Evolutionary conservation across 2,113 vertebrate species (phyloP), one percentile per base, ranked within the genome.

Genomic region (Casuarius casuarius): DNA sequence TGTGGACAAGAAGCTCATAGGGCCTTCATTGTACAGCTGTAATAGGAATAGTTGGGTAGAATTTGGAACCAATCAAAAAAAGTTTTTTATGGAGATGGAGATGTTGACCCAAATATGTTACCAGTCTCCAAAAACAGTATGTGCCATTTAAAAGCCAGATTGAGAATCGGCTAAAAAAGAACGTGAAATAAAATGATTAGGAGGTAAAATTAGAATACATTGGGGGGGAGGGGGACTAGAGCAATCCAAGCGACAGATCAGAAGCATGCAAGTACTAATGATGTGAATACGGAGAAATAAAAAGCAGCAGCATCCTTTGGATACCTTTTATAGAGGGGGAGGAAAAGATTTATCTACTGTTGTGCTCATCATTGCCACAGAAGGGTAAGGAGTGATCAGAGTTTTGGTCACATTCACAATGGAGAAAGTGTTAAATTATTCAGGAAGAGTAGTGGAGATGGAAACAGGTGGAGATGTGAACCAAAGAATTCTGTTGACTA

Each of bases 1-100:
- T 18, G 31, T 5, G 13, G 38, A 35, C 0, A 1, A 70, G 61
- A 35, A 92, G 38, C 17, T 83, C 38, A 31, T 0, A 0, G 49
- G 44, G 38, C 16, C 31, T 66, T 52, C 19, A 10, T 54, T 80
- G 62, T 46, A 51, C 12, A 22, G 26, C 49, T 56, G 58, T 76
- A 79, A 46, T 6, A 46, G 58, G 51, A 71, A 56, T 35, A 79
- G 71, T n/a, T 26, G 22, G 62, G 52, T 44, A 49, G 81, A 40
- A 81, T 29, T 46, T 17, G 61, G 58, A 76, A 71, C 21, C 23
- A 38, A 40, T 46, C 10, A 29, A 74, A 59, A 56, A 38, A 38
- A 38, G 38, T 6, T 17, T 6, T 49, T 79, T 54, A 49, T 13
- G 31, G 17, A 20, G 10, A n/a, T 35, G 17, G 51, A 67, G 40